A percentile compares a stretch with the other conserved stretches of the same genome.
Evolutionary conservation across 2,113 vertebrate genomes (phyloP).

Genomic region (Acrocephalus arundinaceus): DNA sequence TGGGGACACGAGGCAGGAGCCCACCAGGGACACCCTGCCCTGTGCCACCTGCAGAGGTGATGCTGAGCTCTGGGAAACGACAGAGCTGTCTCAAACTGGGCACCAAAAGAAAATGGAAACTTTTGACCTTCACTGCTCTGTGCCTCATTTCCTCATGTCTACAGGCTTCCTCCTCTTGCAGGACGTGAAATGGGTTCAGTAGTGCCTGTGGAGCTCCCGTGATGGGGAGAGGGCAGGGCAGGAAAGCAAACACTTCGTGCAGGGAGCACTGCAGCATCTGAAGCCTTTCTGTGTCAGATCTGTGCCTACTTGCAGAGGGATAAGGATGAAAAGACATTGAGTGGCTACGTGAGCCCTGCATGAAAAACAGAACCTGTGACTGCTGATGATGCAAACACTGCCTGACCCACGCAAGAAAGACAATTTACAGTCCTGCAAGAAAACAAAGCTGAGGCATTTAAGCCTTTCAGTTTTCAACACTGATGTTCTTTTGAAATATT

Average conservation of each 20-base stretch:
- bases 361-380: not conserved
- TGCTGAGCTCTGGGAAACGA: not conserved
- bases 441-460: not conserved
- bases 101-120: constrained; percentile 30
- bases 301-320: not conserved
- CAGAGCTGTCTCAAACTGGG: not conserved
- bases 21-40: not conserved
- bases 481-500: not conserved
- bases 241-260: not conserved
- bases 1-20: not conserved
- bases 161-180: not conserved
- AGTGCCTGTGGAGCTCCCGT: rapidly evolving
- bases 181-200: not conserved
- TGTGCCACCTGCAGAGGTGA: not conserved
- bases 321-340: not conserved
- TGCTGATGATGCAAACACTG: not conserved
- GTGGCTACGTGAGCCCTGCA: rapidly evolving
- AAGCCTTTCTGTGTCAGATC: not conserved
- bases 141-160: constrained; percentile 44
- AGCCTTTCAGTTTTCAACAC: not conserved
- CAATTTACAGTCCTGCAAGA: not conserved
- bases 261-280: not conserved
- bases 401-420: not conserved
- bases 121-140: constrained; percentile 42
- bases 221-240: not conserved